Base-by-base conservation (phyloP, 2,888 invertebrate species). In the Erpobdella octoculata region DNA sequence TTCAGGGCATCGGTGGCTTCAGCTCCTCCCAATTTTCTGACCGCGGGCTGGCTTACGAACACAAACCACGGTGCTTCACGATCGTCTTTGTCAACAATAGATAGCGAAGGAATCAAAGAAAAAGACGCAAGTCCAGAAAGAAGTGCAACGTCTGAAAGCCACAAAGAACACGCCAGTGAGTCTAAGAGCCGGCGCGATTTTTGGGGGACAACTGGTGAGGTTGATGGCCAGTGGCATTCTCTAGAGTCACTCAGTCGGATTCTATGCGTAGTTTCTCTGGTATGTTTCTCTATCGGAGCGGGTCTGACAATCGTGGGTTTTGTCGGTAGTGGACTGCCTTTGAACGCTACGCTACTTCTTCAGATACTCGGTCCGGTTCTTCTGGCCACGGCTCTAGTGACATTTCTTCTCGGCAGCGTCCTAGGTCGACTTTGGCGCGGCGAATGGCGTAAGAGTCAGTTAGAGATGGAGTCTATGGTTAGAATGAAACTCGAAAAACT, bases 401-500 rank as follows among this genome's bases (percentile, higher is more conserved):
- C 74, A 69, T 75, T 73, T 72, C 36, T 74, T 33, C 41, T 74
- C 25, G 74, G 75, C 28, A 72, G 73, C 70, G 48, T 74, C 36
- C 72, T 75, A 68, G 74, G 73, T 25, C 53, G 73, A 1, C 66
- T 75, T 25, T 75, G 75, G 75, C 74, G 74, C 62, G 61, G 70
- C 38, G 75, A 75, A 71, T 75, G 75, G 75, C 66, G 71, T 53
- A 67, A 74, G 2, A 72, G 72, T 53, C 75, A 75, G 72, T 74
- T 72, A 61, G 74, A 73, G 37, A 68, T 75, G 21, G 74, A 75
- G 41, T 70, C 71, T 58, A 35, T 73, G 25, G 75, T 73, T 62
- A 67, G 75, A 21, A 74, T 74, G 41, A 74, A 75, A 38, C 48
- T 71, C 9, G 62, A 62, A 33, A 62, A 62, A 33, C 31, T 62